phyloP scores from a whole-genome alignment of 2,113 vertebrate genomes.

The Bos taurus region DNA sequence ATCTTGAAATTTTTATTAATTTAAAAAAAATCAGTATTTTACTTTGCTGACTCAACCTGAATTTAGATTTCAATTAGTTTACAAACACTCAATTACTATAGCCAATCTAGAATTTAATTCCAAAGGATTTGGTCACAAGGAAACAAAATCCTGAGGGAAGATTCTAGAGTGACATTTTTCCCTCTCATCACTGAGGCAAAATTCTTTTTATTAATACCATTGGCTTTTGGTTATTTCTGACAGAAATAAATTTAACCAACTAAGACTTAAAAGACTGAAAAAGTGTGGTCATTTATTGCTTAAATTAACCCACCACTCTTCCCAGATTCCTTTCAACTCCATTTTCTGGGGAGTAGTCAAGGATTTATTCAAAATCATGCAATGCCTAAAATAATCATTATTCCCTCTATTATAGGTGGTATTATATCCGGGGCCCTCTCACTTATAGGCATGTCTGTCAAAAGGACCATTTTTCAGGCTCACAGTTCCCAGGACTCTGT shows the following conservation, averaged over 20 bases:
- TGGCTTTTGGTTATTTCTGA: conserved; percentile 56
- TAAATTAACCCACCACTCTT: conserved; percentile 77
- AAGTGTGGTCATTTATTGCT: conserved; percentile 72
- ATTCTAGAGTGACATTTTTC: conserved; percentile 51
- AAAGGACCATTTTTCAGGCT: conserved; percentile 86
- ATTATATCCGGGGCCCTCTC: conserved; percentile 83
- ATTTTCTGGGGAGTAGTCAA: conserved; percentile 80
- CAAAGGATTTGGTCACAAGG: background rate
- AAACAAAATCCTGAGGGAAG: conserved; percentile 43
- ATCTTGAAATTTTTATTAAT: background rate
- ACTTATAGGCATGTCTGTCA: conserved; percentile 86
- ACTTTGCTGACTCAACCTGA: background rate
- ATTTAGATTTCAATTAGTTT: background rate
- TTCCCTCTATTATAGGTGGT: conserved; percentile 82
- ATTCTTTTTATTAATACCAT: conserved; percentile 35
- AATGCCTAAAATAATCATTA: conserved; percentile 88
- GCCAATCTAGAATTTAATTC: background rate
- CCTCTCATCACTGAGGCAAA: background rate
- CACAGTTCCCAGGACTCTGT: conserved; percentile 86
- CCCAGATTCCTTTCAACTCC: conserved; percentile 72
- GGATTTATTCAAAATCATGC: conserved; percentile 86
- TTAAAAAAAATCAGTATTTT: background rate
- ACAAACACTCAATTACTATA: background rate
- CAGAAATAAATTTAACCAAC: conserved; percentile 62
- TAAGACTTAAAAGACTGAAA: conserved; percentile 52